phyloP scores from a whole-genome alignment of 2,888 invertebrate genomes.

The Oeneis ivallda region DNA sequence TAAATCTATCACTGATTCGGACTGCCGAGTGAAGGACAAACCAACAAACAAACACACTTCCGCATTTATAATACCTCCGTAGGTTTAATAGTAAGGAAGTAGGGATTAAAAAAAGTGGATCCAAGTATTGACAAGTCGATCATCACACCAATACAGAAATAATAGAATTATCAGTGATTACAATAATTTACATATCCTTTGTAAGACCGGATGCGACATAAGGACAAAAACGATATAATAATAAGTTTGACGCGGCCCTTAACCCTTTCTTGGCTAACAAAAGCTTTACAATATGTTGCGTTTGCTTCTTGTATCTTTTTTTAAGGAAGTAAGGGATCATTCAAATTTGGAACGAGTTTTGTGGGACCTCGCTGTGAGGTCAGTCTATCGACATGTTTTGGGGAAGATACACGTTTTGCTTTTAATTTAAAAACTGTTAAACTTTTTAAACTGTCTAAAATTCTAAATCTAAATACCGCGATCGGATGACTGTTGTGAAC shows the following conservation, averaged over 20 bases:
- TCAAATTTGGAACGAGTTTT: constrained; percentile 76
- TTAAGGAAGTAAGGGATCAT: constrained; percentile 72
- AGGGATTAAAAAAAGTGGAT: constrained; percentile 45
- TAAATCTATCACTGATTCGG: too few relatives aligned
- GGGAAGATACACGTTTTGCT: constrained; percentile 58
- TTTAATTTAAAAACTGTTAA: constrained; percentile 11
- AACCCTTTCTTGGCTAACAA: constrained; percentile 77
- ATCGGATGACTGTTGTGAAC: background rate
- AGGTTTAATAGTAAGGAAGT: too few relatives aligned
- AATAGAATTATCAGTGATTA: constrained; percentile 81
- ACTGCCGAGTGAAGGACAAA: too few relatives aligned
- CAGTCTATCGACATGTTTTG: constrained; percentile 68
- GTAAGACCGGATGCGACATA: constrained; percentile 74
- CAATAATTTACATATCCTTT: constrained; percentile 79
- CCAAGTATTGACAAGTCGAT: constrained; percentile 70
- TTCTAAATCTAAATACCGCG: background rate
- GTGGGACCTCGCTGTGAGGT: constrained; percentile 63
- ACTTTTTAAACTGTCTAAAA: background rate
- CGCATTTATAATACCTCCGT: too few relatives aligned
- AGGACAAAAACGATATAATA: constrained; percentile 81
- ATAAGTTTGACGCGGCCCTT: constrained; percentile 75
- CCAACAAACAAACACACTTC: too few relatives aligned
- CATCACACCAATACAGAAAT: constrained; percentile 72
- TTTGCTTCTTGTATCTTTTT: constrained; percentile 61
- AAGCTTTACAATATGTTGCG: constrained; percentile 78